Conservation (phyloP, 2,113 vertebrate genomes). For the Saccopteryx bilineata region DNA sequence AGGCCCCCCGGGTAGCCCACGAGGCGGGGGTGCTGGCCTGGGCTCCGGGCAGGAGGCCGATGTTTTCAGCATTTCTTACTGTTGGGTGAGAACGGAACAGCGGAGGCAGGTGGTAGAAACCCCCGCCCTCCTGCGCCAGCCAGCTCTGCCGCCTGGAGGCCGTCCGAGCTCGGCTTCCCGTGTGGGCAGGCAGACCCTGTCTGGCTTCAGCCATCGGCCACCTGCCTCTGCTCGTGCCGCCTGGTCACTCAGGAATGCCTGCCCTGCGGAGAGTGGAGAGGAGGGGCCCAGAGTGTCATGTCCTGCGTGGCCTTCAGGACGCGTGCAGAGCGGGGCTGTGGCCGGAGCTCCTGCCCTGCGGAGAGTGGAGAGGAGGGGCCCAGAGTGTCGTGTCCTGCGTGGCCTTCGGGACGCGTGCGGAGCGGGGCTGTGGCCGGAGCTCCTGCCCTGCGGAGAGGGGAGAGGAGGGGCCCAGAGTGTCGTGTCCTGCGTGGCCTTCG, state of each 20-base stretch:
- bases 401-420: not conserved
- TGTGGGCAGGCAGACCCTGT: not conserved
- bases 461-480: not conserved
- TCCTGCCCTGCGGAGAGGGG: not conserved
- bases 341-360: not conserved
- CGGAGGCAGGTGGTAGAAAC: too few species aligned
- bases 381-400: not conserved
- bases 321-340: not conserved
- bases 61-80: too few species aligned
- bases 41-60: too few species aligned
- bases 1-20: too few species aligned
- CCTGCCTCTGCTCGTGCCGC: not conserved
- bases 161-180: too few species aligned
- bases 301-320: not conserved
- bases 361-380: not conserved
- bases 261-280: not conserved
- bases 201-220: accelerated
- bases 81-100: too few species aligned
- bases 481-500: not conserved
- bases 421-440: too few species aligned
- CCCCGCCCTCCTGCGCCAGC: too few species aligned
- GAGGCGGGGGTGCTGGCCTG: too few species aligned
- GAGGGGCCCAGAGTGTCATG: too few species aligned
- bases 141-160: too few species aligned
- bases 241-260: too few species aligned